Percentiles rank a stretch among this genome's conserved stretches.
Evolutionary conservation across 2,113 vertebrate species (phyloP).

Genomic region (Heliornis fulica): DNA sequence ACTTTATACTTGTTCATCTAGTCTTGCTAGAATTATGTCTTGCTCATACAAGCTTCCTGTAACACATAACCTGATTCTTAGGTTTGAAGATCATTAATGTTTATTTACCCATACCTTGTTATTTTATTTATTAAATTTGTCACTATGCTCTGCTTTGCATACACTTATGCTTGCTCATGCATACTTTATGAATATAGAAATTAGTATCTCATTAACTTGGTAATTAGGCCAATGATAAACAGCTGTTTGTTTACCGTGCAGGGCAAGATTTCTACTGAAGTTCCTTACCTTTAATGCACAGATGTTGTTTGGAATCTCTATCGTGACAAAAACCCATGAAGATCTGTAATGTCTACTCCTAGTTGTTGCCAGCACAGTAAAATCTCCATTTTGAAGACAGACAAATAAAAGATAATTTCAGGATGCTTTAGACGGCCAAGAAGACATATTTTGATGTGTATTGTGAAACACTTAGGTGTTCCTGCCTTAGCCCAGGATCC

Average conservation of each 20-base stretch:
- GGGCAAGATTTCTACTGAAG: constrained; percentile 70
- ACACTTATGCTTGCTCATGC: constrained; percentile 80
- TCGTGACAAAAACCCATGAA: background rate
- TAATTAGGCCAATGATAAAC: constrained; percentile 92
- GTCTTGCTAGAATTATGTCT: background rate
- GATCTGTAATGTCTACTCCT: constrained; percentile 28
- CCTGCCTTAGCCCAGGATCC: background rate
- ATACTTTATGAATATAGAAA: constrained; percentile 87
- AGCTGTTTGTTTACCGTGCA: constrained; percentile 82
- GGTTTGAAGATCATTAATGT: constrained; percentile 70
- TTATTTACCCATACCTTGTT: constrained; percentile 79
- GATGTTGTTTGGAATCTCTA: constrained; percentile 29
- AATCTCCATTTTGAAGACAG: constrained; percentile 25
- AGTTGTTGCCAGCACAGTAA: constrained; percentile 38
- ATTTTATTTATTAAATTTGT: constrained; percentile 88
- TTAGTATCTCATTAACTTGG: constrained; percentile 92
- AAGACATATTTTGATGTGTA: background rate
- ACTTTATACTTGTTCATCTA: background rate
- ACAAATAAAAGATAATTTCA: background rate
- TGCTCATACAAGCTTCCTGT: background rate
- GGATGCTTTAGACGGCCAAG: background rate
- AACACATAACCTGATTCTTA: background rate
- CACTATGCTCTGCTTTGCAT: constrained; percentile 81
- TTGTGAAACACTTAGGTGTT: background rate
- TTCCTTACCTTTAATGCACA: constrained; percentile 73